These are phyloP conservation scores for Zygogramma bicolorata DNA, from an alignment of 2,888 invertebrate species.

Conservation along the genomic window DNA sequence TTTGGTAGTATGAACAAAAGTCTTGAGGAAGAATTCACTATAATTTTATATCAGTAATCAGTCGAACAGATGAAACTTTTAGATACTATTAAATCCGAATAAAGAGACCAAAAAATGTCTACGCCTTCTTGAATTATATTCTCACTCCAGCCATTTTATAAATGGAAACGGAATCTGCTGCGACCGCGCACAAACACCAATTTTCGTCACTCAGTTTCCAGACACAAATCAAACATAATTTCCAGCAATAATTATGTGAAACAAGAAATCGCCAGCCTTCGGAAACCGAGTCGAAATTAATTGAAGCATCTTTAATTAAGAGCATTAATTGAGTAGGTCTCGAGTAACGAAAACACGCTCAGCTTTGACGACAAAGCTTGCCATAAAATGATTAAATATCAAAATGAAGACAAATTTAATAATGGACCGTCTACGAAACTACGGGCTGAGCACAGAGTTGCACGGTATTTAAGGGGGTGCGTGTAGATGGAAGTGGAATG, in stretches of 20 bases:
- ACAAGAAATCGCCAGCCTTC: constrained; percentile 50
- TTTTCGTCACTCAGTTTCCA: background rate
- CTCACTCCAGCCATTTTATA: too few species aligned
- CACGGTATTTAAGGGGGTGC: constrained; percentile 35
- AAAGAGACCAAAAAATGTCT: too few species aligned
- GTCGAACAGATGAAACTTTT: too few species aligned
- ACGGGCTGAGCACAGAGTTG: constrained; percentile 52
- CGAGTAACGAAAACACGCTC: constrained; percentile 60
- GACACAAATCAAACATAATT: constrained; percentile 47
- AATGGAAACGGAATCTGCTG: too few species aligned
- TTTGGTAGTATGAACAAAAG: too few species aligned
- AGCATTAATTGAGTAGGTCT: constrained; percentile 62
- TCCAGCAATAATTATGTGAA: constrained; percentile 46
- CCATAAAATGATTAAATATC: constrained; percentile 66
- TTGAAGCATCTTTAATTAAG: constrained; percentile 66
- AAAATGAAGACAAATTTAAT: constrained; percentile 66
- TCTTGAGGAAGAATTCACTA: too few species aligned
- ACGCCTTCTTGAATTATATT: too few species aligned
- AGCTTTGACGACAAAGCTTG: constrained; percentile 64
- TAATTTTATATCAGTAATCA: too few species aligned
- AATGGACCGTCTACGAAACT: constrained; percentile 60
- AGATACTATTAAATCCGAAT: too few species aligned
- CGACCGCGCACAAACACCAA: background rate
- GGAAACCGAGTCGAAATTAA: constrained; percentile 62
- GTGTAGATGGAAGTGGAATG: constrained; percentile 20